phyloP scores from a whole-genome alignment of 2,797 vertebrate species.

The Melanotaenia trifasciata region DNA sequence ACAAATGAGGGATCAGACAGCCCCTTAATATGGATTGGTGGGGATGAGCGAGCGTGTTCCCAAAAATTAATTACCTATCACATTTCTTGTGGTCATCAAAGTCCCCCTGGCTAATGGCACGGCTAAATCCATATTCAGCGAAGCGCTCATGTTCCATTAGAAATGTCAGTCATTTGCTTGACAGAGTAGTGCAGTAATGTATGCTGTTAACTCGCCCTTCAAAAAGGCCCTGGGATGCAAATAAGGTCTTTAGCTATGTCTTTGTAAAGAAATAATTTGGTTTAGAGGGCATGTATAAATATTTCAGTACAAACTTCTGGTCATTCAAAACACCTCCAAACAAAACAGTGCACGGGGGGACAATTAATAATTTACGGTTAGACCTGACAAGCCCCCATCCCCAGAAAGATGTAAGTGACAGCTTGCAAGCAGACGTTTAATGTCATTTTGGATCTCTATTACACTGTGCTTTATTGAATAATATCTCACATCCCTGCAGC shows the following conservation, averaged over 20 bases:
- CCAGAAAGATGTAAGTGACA: constrained; percentile 77
- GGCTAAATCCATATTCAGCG: constrained; percentile 70
- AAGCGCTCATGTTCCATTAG: constrained; percentile 70
- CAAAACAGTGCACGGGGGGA: constrained; percentile 57
- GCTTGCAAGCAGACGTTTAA: constrained; percentile 59
- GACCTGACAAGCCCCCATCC: constrained; percentile 71
- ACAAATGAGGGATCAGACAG: constrained; percentile 71
- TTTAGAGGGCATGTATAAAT: constrained; percentile 84
- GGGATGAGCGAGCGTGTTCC: constrained; percentile 78
- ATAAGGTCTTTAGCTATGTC: constrained; percentile 83
- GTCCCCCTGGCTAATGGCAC: constrained; percentile 50
- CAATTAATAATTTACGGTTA: constrained; percentile 81
- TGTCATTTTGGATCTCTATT: constrained; percentile 72
- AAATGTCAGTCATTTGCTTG: constrained; percentile 74
- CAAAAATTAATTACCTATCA: constrained; percentile 81
- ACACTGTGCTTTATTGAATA: constrained; percentile 68
- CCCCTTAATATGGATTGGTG: constrained; percentile 76
- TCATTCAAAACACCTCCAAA: constrained; percentile 69
- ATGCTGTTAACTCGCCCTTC: constrained; percentile 68
- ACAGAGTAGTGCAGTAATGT: constrained; percentile 65
- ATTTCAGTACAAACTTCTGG: constrained; percentile 67
- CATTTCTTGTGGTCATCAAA: constrained; percentile 78
- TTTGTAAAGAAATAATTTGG: constrained; percentile 72
- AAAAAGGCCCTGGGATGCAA: constrained; percentile 70
- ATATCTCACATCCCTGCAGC: constrained; percentile 49